phyloP scores from a whole-genome alignment of 1,140 invertebrate genomes.

The Theocolax elegans region DNA sequence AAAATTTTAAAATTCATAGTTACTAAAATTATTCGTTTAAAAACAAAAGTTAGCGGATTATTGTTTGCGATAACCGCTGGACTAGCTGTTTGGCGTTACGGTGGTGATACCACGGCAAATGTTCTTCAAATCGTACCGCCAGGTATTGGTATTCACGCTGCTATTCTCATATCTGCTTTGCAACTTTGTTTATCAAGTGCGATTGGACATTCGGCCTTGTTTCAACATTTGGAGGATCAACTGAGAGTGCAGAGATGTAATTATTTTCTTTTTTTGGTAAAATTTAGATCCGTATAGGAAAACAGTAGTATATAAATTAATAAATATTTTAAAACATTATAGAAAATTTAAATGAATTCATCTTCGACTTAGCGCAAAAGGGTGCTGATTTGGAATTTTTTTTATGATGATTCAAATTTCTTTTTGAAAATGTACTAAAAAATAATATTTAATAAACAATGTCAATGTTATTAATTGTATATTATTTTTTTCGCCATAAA shows the following conservation, averaged over 20 bases:
- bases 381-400: too few relatives aligned
- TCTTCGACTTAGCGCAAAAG: too few relatives aligned
- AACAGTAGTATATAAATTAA: too few relatives aligned
- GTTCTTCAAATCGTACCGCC: slow-evolving; percentile 71
- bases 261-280: slow-evolving; percentile 15
- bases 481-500: too few relatives aligned
- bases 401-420: too few relatives aligned
- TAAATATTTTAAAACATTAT: too few relatives aligned
- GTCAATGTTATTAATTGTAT: too few relatives aligned
- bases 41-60: slow-evolving; percentile 68
- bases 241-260: slow-evolving; percentile 71
- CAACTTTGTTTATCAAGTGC: slow-evolving; percentile 82
- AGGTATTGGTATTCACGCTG: slow-evolving; percentile 70
- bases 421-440: too few relatives aligned
- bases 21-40: slow-evolving; percentile 14
- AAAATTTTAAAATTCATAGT: too few relatives aligned
- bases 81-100: slow-evolving; percentile 74
- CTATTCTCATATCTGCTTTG: slow-evolving; percentile 76
- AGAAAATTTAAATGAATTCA: neutral
- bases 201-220: slow-evolving; percentile 78
- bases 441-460: too few relatives aligned
- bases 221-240: slow-evolving; percentile 78
- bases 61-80: slow-evolving; percentile 74
- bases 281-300: too few relatives aligned
- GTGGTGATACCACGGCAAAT: slow-evolving; percentile 66